Percentiles rank a stretch among this genome's conserved stretches.
Evolutionary conservation across 2,113 vertebrate genomes (phyloP).

Genomic region (Emydocephalus ijimae): DNA sequence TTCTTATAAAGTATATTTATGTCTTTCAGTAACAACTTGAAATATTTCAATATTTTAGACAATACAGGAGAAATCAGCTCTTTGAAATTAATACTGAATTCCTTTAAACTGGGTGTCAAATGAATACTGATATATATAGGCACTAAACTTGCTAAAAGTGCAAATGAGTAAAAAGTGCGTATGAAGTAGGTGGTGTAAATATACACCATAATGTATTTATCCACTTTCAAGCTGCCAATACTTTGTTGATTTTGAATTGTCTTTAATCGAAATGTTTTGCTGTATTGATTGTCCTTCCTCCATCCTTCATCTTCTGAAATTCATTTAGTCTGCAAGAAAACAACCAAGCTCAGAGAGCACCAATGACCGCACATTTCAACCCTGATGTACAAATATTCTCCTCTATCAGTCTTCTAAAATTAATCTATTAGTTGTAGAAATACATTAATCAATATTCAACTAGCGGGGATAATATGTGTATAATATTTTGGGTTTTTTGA

Average conservation of each 20-base stretch:
- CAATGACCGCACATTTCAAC: not conserved
- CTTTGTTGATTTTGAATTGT: not conserved
- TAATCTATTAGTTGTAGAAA: not conserved
- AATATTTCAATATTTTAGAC: not conserved
- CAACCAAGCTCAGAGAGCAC: not conserved
- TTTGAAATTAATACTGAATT: not conserved
- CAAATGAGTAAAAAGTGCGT: not conserved
- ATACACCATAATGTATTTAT: not conserved
- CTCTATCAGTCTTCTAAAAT: constrained; percentile 7
- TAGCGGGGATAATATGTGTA: too few species aligned
- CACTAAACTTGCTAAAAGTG: not conserved
- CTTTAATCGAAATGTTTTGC: not conserved
- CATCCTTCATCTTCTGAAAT: not conserved
- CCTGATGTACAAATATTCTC: not conserved
- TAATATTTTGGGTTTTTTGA: too few species aligned
- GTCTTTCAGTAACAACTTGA: not conserved
- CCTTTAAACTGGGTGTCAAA: not conserved
- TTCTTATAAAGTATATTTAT: not conserved
- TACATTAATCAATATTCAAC: too few species aligned
- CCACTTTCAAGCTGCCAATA: not conserved
- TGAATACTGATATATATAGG: not conserved
- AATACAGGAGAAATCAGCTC: not conserved
- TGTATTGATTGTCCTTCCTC: not conserved
- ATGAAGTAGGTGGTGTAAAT: not conserved
- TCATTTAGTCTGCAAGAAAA: constrained; percentile 11